Evolutionary conservation across 2,888 invertebrate genomes (phyloP).

Genomic region (Mayetiola destructor): DNA sequence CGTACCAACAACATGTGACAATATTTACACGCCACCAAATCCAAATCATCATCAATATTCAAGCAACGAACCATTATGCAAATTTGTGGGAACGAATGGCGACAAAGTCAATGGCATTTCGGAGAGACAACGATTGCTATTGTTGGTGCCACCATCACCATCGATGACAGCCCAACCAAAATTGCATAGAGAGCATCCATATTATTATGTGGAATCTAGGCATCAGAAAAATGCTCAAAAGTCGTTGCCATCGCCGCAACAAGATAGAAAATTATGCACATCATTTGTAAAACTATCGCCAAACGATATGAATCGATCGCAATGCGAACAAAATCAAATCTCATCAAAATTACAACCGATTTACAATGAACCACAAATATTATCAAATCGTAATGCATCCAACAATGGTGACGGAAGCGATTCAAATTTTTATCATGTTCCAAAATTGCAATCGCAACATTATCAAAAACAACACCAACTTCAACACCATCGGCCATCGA

Average conservation of each 20-base stretch:
- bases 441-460: not conserved
- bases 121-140: not conserved
- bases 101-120: constrained; percentile 1
- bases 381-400: no score
- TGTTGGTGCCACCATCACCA: constrained; percentile 3
- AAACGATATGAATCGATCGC: constrained; percentile 2
- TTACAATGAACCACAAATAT: no score
- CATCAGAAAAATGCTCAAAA: no score
- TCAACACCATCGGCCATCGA: constrained; percentile 16
- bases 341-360: not conserved
- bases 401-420: no score
- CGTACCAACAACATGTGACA: not conserved
- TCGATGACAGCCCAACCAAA: not conserved
- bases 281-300: no score
- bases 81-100: not conserved
- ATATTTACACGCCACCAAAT: not conserved
- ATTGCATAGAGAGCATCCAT: not conserved
- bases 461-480: no score
- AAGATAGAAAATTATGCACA: not conserved
- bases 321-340: constrained; percentile 5
- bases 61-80: not conserved
- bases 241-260: not conserved
- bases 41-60: constrained; percentile 3
- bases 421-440: no score
- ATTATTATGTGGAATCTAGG: constrained; percentile 5